Conservation (phyloP, 2,888 invertebrate species). For the Liodrosophila aerea region DNA sequence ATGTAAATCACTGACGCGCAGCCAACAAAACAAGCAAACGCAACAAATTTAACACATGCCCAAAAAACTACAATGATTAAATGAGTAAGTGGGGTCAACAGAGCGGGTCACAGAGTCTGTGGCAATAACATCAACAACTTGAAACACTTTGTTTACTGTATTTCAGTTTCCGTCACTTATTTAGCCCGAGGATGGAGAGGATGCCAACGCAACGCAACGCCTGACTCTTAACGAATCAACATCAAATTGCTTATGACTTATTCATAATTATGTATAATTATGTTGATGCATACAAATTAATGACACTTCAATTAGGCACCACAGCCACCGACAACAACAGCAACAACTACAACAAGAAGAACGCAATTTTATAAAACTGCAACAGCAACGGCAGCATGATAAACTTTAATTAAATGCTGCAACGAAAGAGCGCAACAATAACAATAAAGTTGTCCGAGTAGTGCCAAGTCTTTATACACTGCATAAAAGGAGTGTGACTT, state of each 20-base stretch:
- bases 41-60: slow-evolving; percentile 36
- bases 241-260: slow-evolving; percentile 46
- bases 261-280: slow-evolving; percentile 66
- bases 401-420: slow-evolving; percentile 47
- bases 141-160: slow-evolving; percentile 20
- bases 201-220: slow-evolving; percentile 30
- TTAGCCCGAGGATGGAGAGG: slow-evolving; percentile 18
- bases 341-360: slow-evolving; percentile 9
- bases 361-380: slow-evolving; percentile 22
- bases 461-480: slow-evolving; percentile 7
- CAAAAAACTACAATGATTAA: slow-evolving; percentile 18
- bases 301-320: slow-evolving; percentile 71
- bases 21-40: slow-evolving; percentile 25
- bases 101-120: slow-evolving; percentile 54
- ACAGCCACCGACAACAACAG: slow-evolving; percentile 27
- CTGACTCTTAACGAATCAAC: slow-evolving; percentile 30
- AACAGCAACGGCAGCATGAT: slow-evolving; percentile 8
- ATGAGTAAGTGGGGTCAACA: slow-evolving; percentile 61
- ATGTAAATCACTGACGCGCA: slow-evolving; percentile 62
- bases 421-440: slow-evolving; percentile 20
- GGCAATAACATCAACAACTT: slow-evolving; percentile 15
- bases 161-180: slow-evolving; percentile 36
- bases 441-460: slow-evolving; percentile 5
- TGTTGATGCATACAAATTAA: slow-evolving; percentile 75
- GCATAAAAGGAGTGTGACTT: too few species aligned